phyloP scores from a whole-genome alignment of 2,888 invertebrate species.

The Cheilosia pagana region DNA sequence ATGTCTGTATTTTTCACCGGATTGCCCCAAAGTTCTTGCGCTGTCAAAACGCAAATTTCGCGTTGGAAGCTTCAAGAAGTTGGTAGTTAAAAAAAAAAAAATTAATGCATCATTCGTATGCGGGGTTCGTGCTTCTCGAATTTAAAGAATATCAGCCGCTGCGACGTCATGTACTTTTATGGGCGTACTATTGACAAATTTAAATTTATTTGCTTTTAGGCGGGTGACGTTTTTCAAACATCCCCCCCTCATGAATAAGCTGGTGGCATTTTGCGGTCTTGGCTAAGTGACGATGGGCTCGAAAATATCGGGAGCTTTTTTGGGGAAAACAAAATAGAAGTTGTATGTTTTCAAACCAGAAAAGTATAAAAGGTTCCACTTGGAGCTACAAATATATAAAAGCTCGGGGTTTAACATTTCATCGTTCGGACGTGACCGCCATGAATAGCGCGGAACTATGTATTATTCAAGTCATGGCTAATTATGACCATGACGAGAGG shows the following conservation, averaged over 20 bases:
- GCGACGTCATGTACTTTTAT: conserved; percentile 2
- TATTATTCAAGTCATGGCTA: conserved; percentile 40
- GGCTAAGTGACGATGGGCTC: too few species aligned
- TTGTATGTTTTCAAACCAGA: not conserved
- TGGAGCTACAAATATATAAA: conserved; percentile 1
- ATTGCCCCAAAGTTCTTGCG: not conserved
- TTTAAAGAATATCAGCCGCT: conserved; percentile 22
- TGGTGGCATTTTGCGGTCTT: too few species aligned
- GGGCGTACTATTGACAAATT: not conserved
- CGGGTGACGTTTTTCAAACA: not conserved
- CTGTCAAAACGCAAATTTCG: not conserved
- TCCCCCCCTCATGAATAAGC: too few species aligned
- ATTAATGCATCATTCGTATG: conserved; percentile 32
- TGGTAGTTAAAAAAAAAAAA: not conserved
- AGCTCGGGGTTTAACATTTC: conserved; percentile 1
- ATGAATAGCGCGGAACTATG: conserved; percentile 21
- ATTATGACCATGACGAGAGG: conserved; percentile 12
- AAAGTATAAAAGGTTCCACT: not conserved
- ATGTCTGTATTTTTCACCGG: too few species aligned
- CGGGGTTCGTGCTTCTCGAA: conserved; percentile 18
- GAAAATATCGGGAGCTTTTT: too few species aligned
- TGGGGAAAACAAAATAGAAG: too few species aligned
- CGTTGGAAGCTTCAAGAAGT: not conserved
- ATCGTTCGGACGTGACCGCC: conserved; percentile 28
- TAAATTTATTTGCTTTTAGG: conserved; percentile 9